Conservation (phyloP, 2,797 vertebrate genomes). For the Acanthis flammea region DNA sequence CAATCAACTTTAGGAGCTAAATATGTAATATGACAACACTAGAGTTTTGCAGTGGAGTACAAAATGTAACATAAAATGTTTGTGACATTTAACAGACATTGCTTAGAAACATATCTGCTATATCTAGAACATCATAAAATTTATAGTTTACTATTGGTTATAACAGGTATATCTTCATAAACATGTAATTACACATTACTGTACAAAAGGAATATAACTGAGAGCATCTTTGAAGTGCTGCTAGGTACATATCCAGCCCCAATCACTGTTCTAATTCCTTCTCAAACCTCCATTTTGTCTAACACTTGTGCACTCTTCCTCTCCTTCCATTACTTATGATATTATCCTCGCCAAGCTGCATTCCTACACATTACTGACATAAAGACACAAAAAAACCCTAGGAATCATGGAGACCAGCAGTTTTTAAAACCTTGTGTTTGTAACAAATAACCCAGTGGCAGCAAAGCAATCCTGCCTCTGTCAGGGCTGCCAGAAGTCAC, state of each 20-base stretch:
- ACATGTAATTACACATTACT: background rate
- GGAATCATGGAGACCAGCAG: background rate
- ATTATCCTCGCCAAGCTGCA: background rate
- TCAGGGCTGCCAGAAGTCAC: background rate
- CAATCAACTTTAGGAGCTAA: conserved; percentile 70
- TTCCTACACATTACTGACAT: background rate
- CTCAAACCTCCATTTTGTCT: background rate
- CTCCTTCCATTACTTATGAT: background rate
- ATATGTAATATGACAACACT: conserved; percentile 67
- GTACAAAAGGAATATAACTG: background rate
- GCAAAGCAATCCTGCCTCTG: background rate
- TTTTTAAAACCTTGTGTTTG: background rate
- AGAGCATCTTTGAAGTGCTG: background rate
- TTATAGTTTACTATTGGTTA: background rate
- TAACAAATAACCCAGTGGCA: background rate
- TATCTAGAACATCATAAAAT: background rate
- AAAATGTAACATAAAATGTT: conserved; percentile 44
- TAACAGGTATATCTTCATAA: background rate
- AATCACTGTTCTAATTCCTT: background rate
- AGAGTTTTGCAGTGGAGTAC: conserved; percentile 36
- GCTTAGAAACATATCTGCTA: background rate
- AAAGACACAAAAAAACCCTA: background rate
- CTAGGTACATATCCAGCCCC: background rate
- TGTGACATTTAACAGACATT: conserved; percentile 12
- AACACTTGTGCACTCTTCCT: background rate